Evolutionary conservation across 2,888 invertebrate genomes (phyloP), one percentile per base, ranked within the genome.

Genomic region (Bugula neritina): DNA sequence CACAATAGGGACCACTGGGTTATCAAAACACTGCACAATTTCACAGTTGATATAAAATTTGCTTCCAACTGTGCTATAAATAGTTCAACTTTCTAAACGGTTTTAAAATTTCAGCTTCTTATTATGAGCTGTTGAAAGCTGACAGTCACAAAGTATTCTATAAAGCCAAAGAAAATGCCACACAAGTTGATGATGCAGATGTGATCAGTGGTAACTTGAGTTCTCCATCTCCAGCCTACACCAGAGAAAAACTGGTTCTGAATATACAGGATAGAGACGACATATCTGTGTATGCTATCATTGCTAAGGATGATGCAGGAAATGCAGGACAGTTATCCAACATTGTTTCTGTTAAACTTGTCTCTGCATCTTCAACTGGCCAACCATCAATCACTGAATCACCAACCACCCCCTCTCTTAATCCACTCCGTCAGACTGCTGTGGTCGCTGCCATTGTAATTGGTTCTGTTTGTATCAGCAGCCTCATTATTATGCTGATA

Each of bases 41-140:
- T n/a, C n/a, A n/a, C n/a, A n/a, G n/a, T n/a, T n/a, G n/a, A n/a
- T n/a, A n/a, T n/a, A n/a, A n/a, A n/a, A n/a, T n/a, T n/a, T n/a
- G n/a, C n/a, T n/a, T n/a, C n/a, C n/a, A n/a, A n/a, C n/a, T n/a
- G n/a, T n/a, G n/a, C n/a, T n/a, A n/a, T n/a, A n/a, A n/a, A n/a
- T n/a, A n/a, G n/a, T n/a, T n/a, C n/a, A n/a, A n/a, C n/a, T n/a
- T n/a, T n/a, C n/a, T n/a, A n/a, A n/a, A n/a, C n/a, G n/a, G n/a
- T n/a, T n/a, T n/a, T n/a, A n/a, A n/a, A n/a, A n/a, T n/a, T 43
- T 43, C 25, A 70, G 70, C 70, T 43, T n/a, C 70, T 5, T 3
- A 5, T 2, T 70, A 70, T 23, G 43, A 70, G 54, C 43, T 70
- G 43, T 54, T 35, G 43, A 54, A 43, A 43, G 70, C 70, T 25